Evolutionary conservation across 2,797 vertebrate genomes (phyloP).

Genomic region (Brachymystax lenok): DNA sequence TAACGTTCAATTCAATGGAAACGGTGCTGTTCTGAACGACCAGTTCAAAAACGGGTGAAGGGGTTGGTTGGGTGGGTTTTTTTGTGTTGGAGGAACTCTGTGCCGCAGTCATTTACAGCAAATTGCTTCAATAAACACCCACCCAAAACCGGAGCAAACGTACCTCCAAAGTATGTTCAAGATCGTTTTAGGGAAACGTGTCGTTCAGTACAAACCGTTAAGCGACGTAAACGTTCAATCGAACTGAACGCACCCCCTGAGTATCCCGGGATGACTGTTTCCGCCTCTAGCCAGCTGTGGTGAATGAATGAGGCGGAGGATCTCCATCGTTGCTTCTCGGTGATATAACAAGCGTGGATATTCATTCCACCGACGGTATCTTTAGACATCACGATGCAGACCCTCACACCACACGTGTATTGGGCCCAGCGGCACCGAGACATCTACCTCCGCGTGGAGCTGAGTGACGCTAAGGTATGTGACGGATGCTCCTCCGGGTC

Average conservation of each 20-base stretch:
- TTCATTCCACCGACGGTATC: not conserved
- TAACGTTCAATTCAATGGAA: too few relatives aligned
- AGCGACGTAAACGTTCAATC: not conserved
- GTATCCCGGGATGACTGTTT: slow-evolving; percentile 8
- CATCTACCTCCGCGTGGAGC: slow-evolving; percentile 90
- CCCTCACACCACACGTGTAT: slow-evolving; percentile 90
- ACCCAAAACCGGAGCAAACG: too few relatives aligned
- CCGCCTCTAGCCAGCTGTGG: slow-evolving; percentile 16
- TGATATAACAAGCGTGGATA: not conserved
- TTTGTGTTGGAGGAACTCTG: too few relatives aligned
- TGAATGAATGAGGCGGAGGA: not conserved
- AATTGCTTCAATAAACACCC: too few relatives aligned
- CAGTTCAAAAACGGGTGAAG: too few relatives aligned
- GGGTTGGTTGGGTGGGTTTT: too few relatives aligned
- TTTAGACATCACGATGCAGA: slow-evolving; percentile 55
- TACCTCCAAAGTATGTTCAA: too few relatives aligned
- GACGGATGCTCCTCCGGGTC: not conserved
- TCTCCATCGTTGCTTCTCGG: slow-evolving; percentile 1
- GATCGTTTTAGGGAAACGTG: too few relatives aligned
- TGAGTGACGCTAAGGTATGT: slow-evolving; percentile 90
- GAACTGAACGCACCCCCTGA: not conserved
- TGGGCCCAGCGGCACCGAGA: slow-evolving; percentile 95
- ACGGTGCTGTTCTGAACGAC: too few relatives aligned
- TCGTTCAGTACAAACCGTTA: too few relatives aligned
- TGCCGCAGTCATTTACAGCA: too few relatives aligned